phyloP scores from a whole-genome alignment of 2,113 vertebrate genomes.

The Silurus asotus region DNA sequence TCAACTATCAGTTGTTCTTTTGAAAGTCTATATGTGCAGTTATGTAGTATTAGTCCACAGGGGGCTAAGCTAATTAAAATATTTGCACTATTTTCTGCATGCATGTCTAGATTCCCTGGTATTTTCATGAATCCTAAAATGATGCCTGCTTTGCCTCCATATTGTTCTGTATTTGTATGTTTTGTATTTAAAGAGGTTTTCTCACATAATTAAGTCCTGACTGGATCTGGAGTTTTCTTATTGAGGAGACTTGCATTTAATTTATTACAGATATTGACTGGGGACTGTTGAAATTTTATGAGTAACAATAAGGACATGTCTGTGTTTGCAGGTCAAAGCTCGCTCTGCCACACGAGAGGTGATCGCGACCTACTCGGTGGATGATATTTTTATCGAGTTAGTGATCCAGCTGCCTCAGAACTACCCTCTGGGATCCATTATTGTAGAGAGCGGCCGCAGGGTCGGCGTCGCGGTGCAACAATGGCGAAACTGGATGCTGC shows the following conservation, averaged over 20 bases:
- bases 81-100: not conserved
- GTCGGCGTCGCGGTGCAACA: constrained; percentile 97
- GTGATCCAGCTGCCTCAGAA: constrained; percentile 94
- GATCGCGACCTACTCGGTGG: constrained; percentile 92
- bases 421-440: constrained; percentile 89
- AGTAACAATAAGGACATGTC: not conserved
- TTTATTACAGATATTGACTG: not conserved
- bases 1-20: not conserved
- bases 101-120: not conserved
- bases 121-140: not conserved
- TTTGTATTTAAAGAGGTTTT: not conserved
- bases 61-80: not conserved
- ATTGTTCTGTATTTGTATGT: not conserved
- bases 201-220: not conserved
- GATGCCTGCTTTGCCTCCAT: not conserved
- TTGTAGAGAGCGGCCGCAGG: constrained; percentile 91
- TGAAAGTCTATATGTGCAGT: not conserved
- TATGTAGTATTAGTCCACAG: not conserved
- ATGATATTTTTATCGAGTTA: constrained; percentile 96
- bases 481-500: constrained; percentile 98
- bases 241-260: not conserved
- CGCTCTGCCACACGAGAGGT: constrained; percentile 91
- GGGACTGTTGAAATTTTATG: not conserved
- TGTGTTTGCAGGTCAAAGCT: constrained; percentile 84
- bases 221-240: not conserved